Evolutionary conservation across 2,888 invertebrate genomes (phyloP), one percentile per base, ranked within the genome.

Genomic region (Autographa pulchrina): DNA sequence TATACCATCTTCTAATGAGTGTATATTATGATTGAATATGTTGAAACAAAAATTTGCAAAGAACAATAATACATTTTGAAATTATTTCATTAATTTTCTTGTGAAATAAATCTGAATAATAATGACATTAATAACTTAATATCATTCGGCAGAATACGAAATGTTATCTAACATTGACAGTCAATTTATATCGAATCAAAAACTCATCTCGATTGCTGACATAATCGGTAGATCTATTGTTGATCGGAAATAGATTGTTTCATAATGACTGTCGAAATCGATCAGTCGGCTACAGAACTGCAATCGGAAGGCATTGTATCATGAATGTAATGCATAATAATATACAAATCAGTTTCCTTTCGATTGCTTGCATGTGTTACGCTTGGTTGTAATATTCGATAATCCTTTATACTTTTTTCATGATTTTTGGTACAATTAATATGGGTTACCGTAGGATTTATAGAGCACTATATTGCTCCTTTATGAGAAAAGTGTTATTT

Each of bases 231-330:
- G 70, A 86, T 85, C 83, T 75, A 75, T 85, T 82, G 75, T 84
- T 70, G 79, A 84, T 88, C 81, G 83, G 77, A 83, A 86, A 85
- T 85, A 84, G 85, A 86, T 87, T 85, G 85, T 88, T 88, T 87
- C 85, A 81, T 86, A 89, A 89, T 83, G 74, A 79, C 81, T 83
- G 82, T 80, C 74, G 87, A 86, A 86, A 88, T 85, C 67, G 66
- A 43, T 77, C 63, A 75, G 72, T 75, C 81, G 82, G 84, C 71
- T 81, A 85, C 48, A 68, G n/a, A 48, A 48, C 58, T 73, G 74
- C 71, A 69, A 77, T 86, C 76, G 78, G 73, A 79, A 79, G 82
- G 79, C 78, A 83, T 77, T 75, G 74, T 81, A 75, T 80, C 68
- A 82, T 74, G 70, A 41, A 58, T 65, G n/a, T 52, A 38, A 31